Conservation (phyloP, 2,113 vertebrate genomes). For the Lichenostomus cassidix region DNA sequence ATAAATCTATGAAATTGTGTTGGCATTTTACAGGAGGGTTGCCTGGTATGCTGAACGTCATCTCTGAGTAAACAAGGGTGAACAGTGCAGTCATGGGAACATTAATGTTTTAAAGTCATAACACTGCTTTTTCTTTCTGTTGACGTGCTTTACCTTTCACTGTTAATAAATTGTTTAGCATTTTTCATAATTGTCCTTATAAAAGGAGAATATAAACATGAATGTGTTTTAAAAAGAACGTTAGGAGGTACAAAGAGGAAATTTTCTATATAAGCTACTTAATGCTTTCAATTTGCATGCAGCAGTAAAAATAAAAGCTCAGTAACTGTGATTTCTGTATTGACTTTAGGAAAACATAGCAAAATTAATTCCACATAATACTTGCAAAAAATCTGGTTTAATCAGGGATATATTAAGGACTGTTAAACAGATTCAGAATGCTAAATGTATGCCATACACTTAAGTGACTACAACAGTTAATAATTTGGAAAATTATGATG, state of each 20-base stretch:
- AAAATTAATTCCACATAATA: slow-evolving; percentile 41
- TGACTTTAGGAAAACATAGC: slow-evolving; percentile 37
- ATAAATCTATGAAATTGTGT: neutral
- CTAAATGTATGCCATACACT: neutral
- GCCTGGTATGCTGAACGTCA: accelerated
- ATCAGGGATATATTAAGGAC: neutral
- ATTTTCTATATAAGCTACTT: slow-evolving; percentile 42
- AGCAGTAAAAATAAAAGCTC: slow-evolving; percentile 40
- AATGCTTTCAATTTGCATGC: slow-evolving; percentile 43
- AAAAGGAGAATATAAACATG: neutral
- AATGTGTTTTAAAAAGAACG: slow-evolving; percentile 1
- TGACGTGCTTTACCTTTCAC: neutral
- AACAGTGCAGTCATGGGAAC: neutral
- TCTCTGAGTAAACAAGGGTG: neutral
- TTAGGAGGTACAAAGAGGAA: neutral
- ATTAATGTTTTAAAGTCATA: neutral
- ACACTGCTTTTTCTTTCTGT: neutral
- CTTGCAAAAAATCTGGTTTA: slow-evolving; percentile 36
- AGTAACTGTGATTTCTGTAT: slow-evolving; percentile 31
- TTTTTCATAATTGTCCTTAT: neutral
- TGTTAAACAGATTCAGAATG: neutral
- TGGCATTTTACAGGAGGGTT: neutral
- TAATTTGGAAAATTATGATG: neutral
- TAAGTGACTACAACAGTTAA: neutral
- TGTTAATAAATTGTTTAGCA: neutral